Percentiles rank a stretch among this genome's conserved stretches.
These are phyloP conservation scores for Camponotus fellah DNA, from an alignment of 2,888 invertebrate genomes.

Conservation along the genomic window DNA sequence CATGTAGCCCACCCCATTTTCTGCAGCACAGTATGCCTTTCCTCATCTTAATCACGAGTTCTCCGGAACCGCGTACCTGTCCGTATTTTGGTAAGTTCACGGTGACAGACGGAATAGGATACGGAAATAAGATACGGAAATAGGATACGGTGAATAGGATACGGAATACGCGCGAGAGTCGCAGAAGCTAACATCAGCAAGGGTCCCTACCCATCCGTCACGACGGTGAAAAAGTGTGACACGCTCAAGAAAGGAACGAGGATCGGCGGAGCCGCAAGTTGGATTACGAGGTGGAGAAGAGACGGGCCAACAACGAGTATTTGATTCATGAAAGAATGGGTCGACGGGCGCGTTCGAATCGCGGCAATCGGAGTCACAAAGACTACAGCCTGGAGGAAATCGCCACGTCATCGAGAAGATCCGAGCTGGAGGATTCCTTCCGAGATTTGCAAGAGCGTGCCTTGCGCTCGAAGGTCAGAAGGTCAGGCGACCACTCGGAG, in stretches of 20 bases:
- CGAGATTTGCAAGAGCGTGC: slow-evolving; percentile 39
- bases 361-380: slow-evolving; percentile 57
- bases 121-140: too few relatives aligned
- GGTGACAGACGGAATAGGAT: slow-evolving; percentile 90
- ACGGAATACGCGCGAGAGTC: slow-evolving; percentile 86
- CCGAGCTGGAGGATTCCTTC: slow-evolving; percentile 63
- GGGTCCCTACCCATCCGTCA: slow-evolving; percentile 69
- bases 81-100: slow-evolving; percentile 93
- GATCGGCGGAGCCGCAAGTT: slow-evolving; percentile 79
- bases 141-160: slow-evolving; percentile 88
- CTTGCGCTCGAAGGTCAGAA: slow-evolving; percentile 53
- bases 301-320: slow-evolving; percentile 82
- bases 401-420: slow-evolving; percentile 49
- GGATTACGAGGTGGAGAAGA: slow-evolving; percentile 79
- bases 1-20: slow-evolving; percentile 93
- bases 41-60: slow-evolving; percentile 94
- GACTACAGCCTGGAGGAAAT: slow-evolving; percentile 67
- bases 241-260: slow-evolving; percentile 78
- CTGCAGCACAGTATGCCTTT: slow-evolving; percentile 93
- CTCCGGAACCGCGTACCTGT: slow-evolving; percentile 94
- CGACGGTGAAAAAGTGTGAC: slow-evolving; percentile 81
- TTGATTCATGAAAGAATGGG: slow-evolving; percentile 80
- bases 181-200: slow-evolving; percentile 73
- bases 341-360: slow-evolving; percentile 79
- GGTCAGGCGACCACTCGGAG: slow-evolving; percentile 31